Evolutionary conservation across 2,113 vertebrate species (phyloP).

Genomic region (Syngnathus typhle): DNA sequence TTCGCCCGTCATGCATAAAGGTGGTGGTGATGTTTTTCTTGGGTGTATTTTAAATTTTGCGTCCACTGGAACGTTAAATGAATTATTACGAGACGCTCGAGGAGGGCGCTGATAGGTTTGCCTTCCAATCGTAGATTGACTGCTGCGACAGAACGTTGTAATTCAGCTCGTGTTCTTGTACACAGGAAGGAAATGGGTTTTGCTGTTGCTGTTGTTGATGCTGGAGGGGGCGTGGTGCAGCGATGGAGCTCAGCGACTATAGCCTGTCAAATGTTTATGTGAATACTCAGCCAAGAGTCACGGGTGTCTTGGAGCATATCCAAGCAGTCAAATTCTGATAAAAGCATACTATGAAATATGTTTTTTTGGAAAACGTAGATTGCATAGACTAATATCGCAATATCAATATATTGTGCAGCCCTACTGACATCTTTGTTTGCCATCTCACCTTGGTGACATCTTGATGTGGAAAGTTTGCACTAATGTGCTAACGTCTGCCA

Average conservation of each 20-base stretch:
- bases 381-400: too few relatives aligned
- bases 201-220: not conserved
- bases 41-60: not conserved
- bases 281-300: not conserved
- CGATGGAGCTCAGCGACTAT: not conserved
- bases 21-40: not conserved
- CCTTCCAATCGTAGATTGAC: not conserved
- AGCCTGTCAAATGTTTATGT: not conserved
- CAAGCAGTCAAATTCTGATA: too few relatives aligned
- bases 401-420: too few relatives aligned
- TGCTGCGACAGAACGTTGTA: not conserved
- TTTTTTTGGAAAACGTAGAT: too few relatives aligned
- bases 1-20: not conserved
- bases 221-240: not conserved
- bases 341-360: too few relatives aligned
- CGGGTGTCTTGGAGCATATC: too few relatives aligned
- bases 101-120: not conserved
- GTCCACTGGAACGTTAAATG: not conserved
- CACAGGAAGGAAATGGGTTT: not conserved
- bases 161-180: not conserved
- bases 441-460: not conserved
- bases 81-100: not conserved
- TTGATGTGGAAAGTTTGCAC: not conserved
- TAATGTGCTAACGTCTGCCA: not conserved
- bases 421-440: not conserved